These are phyloP conservation scores for Papilio helenus DNA, from an alignment of 1,140 invertebrate species.

Conservation along the genomic window DNA sequence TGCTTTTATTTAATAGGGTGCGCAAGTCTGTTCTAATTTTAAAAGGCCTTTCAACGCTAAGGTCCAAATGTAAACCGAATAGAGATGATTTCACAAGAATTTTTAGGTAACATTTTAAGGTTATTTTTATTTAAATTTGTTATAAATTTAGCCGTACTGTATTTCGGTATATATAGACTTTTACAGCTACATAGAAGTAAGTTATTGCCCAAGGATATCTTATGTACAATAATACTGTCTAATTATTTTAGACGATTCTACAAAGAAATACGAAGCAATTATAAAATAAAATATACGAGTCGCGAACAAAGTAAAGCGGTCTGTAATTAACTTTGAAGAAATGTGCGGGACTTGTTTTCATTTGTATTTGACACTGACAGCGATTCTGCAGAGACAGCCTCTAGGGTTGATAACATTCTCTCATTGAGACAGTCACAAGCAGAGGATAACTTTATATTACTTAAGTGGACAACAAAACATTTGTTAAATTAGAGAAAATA, in stretches of 20 bases:
- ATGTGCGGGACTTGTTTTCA: constrained; percentile 17
- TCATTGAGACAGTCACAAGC: background rate
- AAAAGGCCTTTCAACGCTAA: background rate
- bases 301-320: background rate
- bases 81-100: background rate
- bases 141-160: no score
- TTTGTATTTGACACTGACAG: constrained; percentile 18
- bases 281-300: background rate
- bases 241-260: no score
- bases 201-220: no score
- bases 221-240: no score
- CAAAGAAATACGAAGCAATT: background rate
- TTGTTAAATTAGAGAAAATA: no score
- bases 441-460: background rate
- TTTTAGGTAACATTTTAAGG: background rate
- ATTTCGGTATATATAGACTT: no score
- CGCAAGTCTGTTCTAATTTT: background rate
- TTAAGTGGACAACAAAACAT: no score
- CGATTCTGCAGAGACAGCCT: background rate
- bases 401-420: background rate
- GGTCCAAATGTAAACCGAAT: background rate
- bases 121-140: no score
- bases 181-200: no score
- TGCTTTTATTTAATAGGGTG: constrained; percentile 15
- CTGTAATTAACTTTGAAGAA: constrained; percentile 10